Percentiles rank a stretch among this genome's conserved stretches.
Conservation (phyloP, 1,140 invertebrate species). For the Trachymyrmex septentrionalis region DNA sequence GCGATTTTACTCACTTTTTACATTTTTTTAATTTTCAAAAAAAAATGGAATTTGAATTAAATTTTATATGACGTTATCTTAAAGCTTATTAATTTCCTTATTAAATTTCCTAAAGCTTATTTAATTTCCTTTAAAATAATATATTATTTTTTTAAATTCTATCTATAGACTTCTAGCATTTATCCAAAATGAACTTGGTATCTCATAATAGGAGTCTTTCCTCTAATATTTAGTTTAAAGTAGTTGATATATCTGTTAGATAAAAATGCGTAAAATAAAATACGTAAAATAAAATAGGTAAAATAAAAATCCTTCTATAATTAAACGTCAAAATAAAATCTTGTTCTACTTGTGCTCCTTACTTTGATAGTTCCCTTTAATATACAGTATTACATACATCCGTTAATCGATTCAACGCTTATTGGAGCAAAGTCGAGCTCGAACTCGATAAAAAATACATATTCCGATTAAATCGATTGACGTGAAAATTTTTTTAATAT, state of each 20-base stretch:
- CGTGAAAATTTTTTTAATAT: background rate
- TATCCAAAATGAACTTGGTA: too few species aligned
- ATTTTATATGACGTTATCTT: too few species aligned
- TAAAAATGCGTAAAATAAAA: background rate
- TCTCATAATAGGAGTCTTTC: too few species aligned
- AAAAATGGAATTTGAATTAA: too few species aligned
- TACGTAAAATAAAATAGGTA: background rate
- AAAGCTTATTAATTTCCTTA: too few species aligned
- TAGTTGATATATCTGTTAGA: background rate
- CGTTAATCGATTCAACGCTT: slow-evolving; percentile 20
- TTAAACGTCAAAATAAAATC: slow-evolving; percentile 1
- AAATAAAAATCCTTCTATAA: background rate
- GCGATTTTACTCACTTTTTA: too few species aligned
- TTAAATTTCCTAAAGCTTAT: too few species aligned
- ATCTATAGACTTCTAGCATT: too few species aligned
- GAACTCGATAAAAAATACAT: slow-evolving; percentile 15
- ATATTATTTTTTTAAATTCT: too few species aligned
- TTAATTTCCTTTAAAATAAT: too few species aligned
- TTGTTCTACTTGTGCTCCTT: background rate
- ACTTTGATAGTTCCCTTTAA: background rate
- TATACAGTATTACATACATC: background rate
- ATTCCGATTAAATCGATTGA: background rate
- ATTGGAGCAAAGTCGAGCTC: slow-evolving; percentile 23
- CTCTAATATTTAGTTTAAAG: too few species aligned
- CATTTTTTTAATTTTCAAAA: too few species aligned